Conservation (phyloP, 1,140 invertebrate genomes). For the Sycobia sp. region DNA sequence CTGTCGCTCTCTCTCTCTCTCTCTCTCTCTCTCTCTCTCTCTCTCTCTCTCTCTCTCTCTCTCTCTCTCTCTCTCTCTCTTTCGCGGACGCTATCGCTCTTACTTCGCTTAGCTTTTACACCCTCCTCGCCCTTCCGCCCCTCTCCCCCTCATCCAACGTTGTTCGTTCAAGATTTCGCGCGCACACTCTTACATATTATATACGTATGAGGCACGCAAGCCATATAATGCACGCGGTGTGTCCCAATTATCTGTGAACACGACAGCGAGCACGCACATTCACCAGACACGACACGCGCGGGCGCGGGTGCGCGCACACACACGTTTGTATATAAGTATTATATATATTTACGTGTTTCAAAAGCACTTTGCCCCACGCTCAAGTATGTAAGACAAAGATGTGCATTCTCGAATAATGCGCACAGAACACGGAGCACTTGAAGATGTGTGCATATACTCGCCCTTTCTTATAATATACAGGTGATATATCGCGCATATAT, state of each 20-base stretch:
- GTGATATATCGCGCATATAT: no score
- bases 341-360: background rate
- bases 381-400: background rate
- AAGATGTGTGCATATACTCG: no score
- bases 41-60: slow-evolving; percentile 15
- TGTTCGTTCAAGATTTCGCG: slow-evolving; percentile 3
- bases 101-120: slow-evolving; percentile 6
- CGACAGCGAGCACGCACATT: slow-evolving; percentile 36
- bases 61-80: slow-evolving; percentile 8
- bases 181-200: no score
- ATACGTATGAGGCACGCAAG: slow-evolving; percentile 31
- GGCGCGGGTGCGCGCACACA: background rate
- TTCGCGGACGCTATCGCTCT: background rate
- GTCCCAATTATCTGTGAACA: slow-evolving; percentile 56
- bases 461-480: no score
- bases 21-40: slow-evolving; percentile 11
- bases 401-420: no score
- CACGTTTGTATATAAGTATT: no score
- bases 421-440: no score
- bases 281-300: background rate
- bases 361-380: background rate
- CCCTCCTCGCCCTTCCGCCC: background rate
- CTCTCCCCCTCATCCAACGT: background rate
- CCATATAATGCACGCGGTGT: slow-evolving; percentile 20
- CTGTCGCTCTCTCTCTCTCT: slow-evolving; percentile 1